These are phyloP conservation scores for Urocitellus parryii DNA, from an alignment of 2,113 vertebrate genomes.

Conservation along the genomic window DNA sequence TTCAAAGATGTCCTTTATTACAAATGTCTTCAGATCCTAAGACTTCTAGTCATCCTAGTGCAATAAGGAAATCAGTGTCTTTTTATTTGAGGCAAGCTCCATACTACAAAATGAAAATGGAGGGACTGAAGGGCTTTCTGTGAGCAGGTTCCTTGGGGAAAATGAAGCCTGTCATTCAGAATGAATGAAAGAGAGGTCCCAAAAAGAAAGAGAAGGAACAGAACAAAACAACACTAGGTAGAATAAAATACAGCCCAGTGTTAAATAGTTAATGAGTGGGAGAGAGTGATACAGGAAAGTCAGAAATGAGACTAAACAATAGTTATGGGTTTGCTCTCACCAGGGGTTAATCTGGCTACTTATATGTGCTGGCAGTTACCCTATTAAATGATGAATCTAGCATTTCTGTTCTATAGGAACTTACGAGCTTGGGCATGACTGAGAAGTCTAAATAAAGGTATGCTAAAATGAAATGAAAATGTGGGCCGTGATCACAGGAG, in stretches of 20 bases:
- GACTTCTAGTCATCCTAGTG: not conserved
- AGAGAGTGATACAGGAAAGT: not conserved
- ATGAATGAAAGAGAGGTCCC: not conserved
- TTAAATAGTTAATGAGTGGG: not conserved
- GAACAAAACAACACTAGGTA: not conserved
- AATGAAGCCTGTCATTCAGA: not conserved
- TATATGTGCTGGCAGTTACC: not conserved
- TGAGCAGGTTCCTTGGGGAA: not conserved
- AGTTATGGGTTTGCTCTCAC: not conserved
- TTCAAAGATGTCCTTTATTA: not conserved
- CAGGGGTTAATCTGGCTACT: not conserved
- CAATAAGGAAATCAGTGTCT: not conserved
- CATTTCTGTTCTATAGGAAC: not conserved
- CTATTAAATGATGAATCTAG: conserved; percentile 19
- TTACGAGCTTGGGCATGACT: not conserved
- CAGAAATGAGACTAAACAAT: not conserved
- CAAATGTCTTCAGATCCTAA: not conserved
- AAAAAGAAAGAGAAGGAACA: not conserved
- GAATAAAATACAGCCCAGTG: not conserved
- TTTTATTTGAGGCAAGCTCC: not conserved
- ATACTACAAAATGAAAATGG: not conserved
- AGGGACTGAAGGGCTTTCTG: not conserved
- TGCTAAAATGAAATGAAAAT: conserved; percentile 2
- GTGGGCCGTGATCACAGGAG: not conserved
- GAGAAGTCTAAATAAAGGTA: not conserved